These are phyloP conservation scores for Phalacrocorax brasilianus DNA, from an alignment of 2,113 vertebrate genomes.

Conservation along the genomic window DNA sequence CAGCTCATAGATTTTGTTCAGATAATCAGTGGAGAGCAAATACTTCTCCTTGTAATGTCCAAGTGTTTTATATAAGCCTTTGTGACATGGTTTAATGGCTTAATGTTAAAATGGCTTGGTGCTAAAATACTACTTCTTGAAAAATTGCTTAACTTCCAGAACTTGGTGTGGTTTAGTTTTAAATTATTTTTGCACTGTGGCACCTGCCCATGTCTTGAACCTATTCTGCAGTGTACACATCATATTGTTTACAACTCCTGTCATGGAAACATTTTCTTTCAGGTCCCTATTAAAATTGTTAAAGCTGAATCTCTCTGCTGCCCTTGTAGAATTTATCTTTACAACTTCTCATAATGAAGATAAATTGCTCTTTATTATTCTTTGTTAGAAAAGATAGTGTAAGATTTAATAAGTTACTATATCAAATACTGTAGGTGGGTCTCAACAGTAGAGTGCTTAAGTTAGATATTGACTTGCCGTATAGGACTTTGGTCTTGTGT, in stretches of 20 bases:
- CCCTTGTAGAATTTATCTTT: neutral
- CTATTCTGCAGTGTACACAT: neutral
- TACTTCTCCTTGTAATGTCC: neutral
- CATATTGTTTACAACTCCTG: neutral
- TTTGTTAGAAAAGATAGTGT: neutral
- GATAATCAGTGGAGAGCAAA: neutral
- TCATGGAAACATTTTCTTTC: neutral
- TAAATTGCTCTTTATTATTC: neutral
- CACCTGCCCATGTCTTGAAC: neutral
- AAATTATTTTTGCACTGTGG: neutral
- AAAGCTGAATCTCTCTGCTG: neutral
- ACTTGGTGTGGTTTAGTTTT: neutral
- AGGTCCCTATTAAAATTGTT: neutral
- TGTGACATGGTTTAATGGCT: neutral
- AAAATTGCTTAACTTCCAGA: neutral
- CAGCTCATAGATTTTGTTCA: neutral
- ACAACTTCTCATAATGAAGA: neutral
- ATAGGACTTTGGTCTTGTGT: constrained; percentile 19
- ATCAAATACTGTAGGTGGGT: neutral
- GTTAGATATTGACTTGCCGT: constrained; percentile 54
- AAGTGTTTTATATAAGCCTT: neutral
- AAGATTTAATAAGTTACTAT: neutral
- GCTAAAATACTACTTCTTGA: neutral
- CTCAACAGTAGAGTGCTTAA: neutral
- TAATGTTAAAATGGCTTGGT: neutral